Conservation (phyloP, 2,797 vertebrate genomes). For the Cirrhinus mrigala region DNA sequence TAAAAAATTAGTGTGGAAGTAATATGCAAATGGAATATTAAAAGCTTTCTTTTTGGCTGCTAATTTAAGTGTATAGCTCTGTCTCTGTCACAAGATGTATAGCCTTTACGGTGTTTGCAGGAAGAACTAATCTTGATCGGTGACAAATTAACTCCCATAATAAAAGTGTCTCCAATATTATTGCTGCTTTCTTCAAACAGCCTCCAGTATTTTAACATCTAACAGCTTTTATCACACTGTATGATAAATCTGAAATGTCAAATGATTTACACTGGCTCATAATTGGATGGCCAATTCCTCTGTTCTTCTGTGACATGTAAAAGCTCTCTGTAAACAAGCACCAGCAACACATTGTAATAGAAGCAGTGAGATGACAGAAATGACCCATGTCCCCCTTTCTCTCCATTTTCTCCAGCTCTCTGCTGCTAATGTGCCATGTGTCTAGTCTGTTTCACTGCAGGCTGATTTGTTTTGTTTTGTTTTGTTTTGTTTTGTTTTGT, state of each 20-base stretch:
- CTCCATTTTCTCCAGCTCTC: conserved; percentile 6
- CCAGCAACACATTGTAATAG: conserved; percentile 31
- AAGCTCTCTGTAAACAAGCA: conserved; percentile 17
- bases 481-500: conserved; percentile 25
- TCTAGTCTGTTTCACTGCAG: not conserved
- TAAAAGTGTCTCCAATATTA: not conserved
- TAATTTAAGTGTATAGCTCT: too few relatives aligned
- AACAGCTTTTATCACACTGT: not conserved
- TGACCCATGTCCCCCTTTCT: not conserved
- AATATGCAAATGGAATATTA: too few relatives aligned
- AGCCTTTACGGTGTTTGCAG: not conserved
- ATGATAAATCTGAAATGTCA: conserved; percentile 29
- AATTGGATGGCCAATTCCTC: conserved; percentile 12
- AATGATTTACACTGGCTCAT: conserved; percentile 1
- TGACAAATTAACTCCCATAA: not conserved
- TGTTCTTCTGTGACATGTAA: conserved; percentile 13
- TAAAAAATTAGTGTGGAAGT: not conserved
- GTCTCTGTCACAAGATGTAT: not conserved
- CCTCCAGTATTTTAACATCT: conserved; percentile 7
- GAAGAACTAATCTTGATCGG: not conserved
- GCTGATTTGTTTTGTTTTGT: conserved; percentile 20
- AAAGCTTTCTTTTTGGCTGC: too few relatives aligned
- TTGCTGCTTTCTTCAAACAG: conserved; percentile 14
- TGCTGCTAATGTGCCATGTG: conserved; percentile 1
- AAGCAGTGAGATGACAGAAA: conserved; percentile 17